Base-by-base conservation (phyloP, 2,113 vertebrate genomes). In the Melanerpes formicivorus region DNA sequence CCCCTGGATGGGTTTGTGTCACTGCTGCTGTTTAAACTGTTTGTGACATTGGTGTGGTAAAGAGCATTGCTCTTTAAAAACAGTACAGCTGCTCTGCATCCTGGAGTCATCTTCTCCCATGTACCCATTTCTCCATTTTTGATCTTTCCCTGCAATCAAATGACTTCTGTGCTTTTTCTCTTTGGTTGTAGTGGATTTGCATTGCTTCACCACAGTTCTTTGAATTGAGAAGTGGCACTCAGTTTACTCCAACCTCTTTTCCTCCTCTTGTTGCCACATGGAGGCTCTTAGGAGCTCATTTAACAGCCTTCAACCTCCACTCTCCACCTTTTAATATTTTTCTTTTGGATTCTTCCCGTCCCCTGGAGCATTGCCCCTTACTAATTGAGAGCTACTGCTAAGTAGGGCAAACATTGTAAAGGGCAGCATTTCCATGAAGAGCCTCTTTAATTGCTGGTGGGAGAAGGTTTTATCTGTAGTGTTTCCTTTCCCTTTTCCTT, bases 271-370 rank as follows among this genome's bases (percentile, higher is more conserved):
- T 44, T 90, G 82, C 76, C 18, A 64, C 21, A 78, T 52, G n/a
- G 79, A 92, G 81, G 59, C 40, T 71, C 91, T 74, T 44, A 32
- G 74, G 84, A 87, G 71, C 56, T 87, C 65, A 14, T 78, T 92
- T 92, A 90, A 80, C 67, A 94, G 60, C 79, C 25, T 81, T 87
- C 88, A 71, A 0, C 74, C 59, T 84, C 64, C 59, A 17, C 87
- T 92, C n/a, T 87, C 63, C 93, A 90, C 93, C 87, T 93, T 84
- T 83, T 94, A 94, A 84, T 94, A 71, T 93, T 95, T 95, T 92
- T 90, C 40, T 42, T 94, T 94, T 84, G 85, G 65, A 93, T 93
- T 91, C 72, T 73, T 85, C 64, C 66, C 75, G 78, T 83, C 84
- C 91, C 89, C 93, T 91, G 94, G 84, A 89, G 87, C 72, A 58